A percentile compares a stretch with the other conserved stretches of the same genome.
phyloP scores from a whole-genome alignment of 2,113 vertebrate species.

The Leucopsar rothschildi region DNA sequence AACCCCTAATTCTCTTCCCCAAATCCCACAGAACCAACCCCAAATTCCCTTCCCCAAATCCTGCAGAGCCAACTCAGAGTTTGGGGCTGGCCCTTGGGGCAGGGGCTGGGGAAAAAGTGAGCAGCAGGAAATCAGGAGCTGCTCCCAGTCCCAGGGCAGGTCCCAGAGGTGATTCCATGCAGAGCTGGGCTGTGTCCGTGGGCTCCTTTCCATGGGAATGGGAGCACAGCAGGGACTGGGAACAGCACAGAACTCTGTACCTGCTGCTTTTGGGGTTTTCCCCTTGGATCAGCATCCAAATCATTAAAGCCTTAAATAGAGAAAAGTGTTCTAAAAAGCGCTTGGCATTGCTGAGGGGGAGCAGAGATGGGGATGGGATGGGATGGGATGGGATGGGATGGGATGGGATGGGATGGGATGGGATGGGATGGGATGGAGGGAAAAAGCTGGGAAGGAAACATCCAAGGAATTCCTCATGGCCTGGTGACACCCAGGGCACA shows the following conservation, averaged over 20 bases:
- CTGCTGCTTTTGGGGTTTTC: background rate
- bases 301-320: fast-evolving
- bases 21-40: background rate
- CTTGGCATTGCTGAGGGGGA: background rate
- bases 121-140: background rate
- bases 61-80: no score
- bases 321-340: background rate
- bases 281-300: background rate
- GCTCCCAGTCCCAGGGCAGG: no score
- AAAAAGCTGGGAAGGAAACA: background rate
- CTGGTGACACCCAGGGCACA: background rate
- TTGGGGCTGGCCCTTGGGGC: background rate
- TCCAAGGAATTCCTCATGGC: background rate
- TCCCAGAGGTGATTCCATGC: background rate
- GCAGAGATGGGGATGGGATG: background rate
- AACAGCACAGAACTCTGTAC: background rate
- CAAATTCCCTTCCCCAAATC: background rate
- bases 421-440: no score
- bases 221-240: background rate
- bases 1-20: no score
- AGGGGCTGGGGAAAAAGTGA: background rate
- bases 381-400: no score
- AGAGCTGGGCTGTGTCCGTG: background rate
- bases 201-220: background rate
- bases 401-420: background rate